Percentiles rank a stretch among this genome's conserved stretches.
phyloP scores from a whole-genome alignment of 2,888 invertebrate genomes.

The Seladonia tumulorum region DNA sequence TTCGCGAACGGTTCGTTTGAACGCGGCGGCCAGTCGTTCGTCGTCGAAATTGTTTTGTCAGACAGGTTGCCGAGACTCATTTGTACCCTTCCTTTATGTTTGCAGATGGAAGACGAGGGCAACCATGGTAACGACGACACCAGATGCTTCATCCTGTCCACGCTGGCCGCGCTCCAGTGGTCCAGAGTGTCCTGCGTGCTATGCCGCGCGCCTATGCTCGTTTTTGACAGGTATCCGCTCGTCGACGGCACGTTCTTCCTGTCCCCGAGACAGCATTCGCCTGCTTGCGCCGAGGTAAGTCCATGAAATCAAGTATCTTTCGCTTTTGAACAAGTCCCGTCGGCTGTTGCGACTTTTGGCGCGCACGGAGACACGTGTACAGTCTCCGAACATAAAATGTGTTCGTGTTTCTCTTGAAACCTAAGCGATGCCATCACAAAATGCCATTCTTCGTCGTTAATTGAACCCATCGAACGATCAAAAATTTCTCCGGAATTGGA shows the following conservation, averaged over 20 bases:
- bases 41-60: constrained; percentile 12
- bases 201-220: constrained; percentile 94
- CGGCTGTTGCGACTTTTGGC: neutral
- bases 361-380: neutral
- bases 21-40: neutral
- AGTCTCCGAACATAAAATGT: neutral
- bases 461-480: too few relatives aligned
- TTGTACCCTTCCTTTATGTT: constrained; percentile 80
- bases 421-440: neutral
- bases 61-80: neutral
- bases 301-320: neutral
- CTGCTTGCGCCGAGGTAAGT: constrained; percentile 93
- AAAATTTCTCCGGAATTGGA: neutral
- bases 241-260: constrained; percentile 99
- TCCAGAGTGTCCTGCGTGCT: constrained; percentile 93
- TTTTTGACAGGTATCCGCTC: constrained; percentile 98
- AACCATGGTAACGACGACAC: constrained; percentile 99
- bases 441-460: neutral
- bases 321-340: neutral
- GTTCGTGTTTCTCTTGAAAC: too few relatives aligned
- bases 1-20: neutral
- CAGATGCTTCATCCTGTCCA: constrained; percentile 97
- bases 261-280: constrained; percentile 96
- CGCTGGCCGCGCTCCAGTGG: constrained; percentile 95
- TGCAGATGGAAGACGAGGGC: constrained; percentile 98